Conservation (phyloP, 1,140 invertebrate species). For the Sycophaga agraensis region DNA sequence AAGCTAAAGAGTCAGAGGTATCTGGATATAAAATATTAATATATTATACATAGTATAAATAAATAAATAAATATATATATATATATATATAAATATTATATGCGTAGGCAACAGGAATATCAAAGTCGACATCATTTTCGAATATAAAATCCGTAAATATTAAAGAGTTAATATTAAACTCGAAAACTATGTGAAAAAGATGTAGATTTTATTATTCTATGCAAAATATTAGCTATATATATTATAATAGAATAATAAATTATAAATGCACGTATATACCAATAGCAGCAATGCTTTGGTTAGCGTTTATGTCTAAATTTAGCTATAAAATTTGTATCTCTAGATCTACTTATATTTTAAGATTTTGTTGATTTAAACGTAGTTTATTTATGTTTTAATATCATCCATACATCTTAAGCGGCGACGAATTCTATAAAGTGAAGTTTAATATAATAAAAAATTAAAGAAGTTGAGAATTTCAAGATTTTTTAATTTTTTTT, state of each 20-base stretch:
- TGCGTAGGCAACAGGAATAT: constrained; percentile 12
- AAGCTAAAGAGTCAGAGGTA: constrained; percentile 37
- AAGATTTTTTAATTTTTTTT: too few species aligned
- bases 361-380: constrained; percentile 37
- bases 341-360: not conserved
- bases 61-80: constrained; percentile 31
- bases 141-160: not conserved
- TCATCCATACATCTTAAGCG: constrained; percentile 18
- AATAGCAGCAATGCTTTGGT: constrained; percentile 51
- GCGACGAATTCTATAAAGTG: constrained; percentile 7
- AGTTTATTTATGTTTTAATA: constrained; percentile 26
- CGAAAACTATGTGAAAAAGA: constrained; percentile 24
- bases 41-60: constrained; percentile 37
- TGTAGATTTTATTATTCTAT: constrained; percentile 32
- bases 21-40: constrained; percentile 41
- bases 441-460: constrained; percentile 6
- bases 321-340: constrained; percentile 47
- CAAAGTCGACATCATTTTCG: constrained; percentile 19
- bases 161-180: not conserved
- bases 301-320: constrained; percentile 59
- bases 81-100: constrained; percentile 24
- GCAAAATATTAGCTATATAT: constrained; percentile 40
- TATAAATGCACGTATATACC: constrained; percentile 47
- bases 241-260: constrained; percentile 47
- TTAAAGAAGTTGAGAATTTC: constrained; percentile 10